Percentiles rank a stretch among this genome's conserved stretches.
Evolutionary conservation across 2,888 invertebrate species (phyloP).

Genomic region (Tenthredo mesomela): DNA sequence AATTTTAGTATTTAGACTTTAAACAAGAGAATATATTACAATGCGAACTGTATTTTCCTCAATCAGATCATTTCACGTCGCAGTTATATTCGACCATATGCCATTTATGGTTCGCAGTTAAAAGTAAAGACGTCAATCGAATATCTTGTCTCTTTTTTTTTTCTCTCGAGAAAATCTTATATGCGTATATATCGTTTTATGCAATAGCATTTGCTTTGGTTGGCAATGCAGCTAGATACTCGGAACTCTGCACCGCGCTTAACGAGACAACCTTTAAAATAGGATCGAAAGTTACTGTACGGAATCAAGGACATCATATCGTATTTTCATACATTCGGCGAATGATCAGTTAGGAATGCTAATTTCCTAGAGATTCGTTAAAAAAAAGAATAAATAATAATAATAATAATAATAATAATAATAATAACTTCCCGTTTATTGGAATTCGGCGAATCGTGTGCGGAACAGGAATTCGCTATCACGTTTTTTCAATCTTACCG

Average conservation of each 20-base stretch:
- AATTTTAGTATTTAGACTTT: neutral
- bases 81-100: neutral
- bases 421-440: neutral
- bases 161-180: neutral
- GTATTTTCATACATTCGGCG: neutral
- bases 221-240: neutral
- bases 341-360: slow-evolving; percentile 1
- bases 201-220: neutral
- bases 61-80: neutral
- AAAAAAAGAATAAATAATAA: neutral
- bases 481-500: neutral
- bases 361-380: neutral
- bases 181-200: neutral
- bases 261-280: neutral
- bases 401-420: neutral
- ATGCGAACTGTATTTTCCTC: neutral
- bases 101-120: neutral
- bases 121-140: neutral
- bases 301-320: neutral
- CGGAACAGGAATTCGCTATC: neutral
- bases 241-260: neutral
- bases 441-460: neutral
- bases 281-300: neutral
- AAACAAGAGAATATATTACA: neutral
- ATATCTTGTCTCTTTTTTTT: neutral